phyloP scores from a whole-genome alignment of 2,797 vertebrate species.

The Macropodus opercularis region DNA sequence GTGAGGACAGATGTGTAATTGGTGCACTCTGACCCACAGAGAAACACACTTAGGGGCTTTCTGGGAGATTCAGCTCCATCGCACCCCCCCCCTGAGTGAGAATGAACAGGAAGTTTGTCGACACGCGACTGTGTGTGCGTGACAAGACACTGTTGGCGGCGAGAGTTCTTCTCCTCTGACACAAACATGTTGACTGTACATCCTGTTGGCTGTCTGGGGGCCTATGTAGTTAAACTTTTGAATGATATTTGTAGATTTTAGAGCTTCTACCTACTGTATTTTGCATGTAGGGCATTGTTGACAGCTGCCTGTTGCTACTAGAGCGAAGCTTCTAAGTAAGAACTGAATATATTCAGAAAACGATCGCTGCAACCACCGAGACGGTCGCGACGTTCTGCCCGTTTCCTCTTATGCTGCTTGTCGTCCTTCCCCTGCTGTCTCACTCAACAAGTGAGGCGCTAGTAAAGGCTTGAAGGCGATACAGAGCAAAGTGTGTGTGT shows the following conservation, averaged over 20 bases:
- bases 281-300: not conserved
- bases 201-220: slow-evolving; percentile 61
- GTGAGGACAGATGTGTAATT: slow-evolving; percentile 59
- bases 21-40: slow-evolving; percentile 34
- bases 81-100: too few relatives aligned
- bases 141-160: slow-evolving; percentile 38
- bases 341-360: not conserved
- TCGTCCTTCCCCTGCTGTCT: slow-evolving; percentile 18
- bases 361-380: not conserved
- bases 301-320: not conserved
- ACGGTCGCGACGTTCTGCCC: not conserved
- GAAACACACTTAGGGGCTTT: slow-evolving; percentile 24
- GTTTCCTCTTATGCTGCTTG: slow-evolving; percentile 12
- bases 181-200: slow-evolving; percentile 43
- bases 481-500: slow-evolving; percentile 3
- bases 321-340: not conserved
- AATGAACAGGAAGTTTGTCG: slow-evolving; percentile 27
- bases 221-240: not conserved
- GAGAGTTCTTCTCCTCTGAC: slow-evolving; percentile 56
- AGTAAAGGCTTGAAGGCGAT: slow-evolving; percentile 25
- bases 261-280: not conserved
- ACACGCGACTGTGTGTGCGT: slow-evolving; percentile 38
- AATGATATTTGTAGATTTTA: slow-evolving; percentile 4
- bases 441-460: slow-evolving; percentile 26
- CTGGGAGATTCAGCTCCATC: slow-evolving; percentile 7